phyloP scores from a whole-genome alignment of 2,113 vertebrate species.

The Muntiacus muntjak region DNA sequence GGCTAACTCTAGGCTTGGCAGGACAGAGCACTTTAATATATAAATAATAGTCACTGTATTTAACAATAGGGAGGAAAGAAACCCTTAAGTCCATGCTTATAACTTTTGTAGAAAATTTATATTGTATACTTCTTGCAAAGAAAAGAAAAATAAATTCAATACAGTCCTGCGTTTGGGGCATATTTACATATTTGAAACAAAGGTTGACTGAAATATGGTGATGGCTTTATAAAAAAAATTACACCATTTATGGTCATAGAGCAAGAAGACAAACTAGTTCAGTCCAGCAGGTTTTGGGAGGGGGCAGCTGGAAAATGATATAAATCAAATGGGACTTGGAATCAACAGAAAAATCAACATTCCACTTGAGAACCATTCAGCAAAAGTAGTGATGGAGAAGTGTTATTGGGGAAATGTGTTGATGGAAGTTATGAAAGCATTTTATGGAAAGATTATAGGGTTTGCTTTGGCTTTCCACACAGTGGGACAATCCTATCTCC shows the following conservation, averaged over 20 bases:
- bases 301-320: slow-evolving; percentile 47
- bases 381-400: slow-evolving; percentile 32
- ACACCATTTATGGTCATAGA: neutral
- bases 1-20: neutral
- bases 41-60: neutral
- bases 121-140: neutral
- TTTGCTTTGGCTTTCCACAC: neutral
- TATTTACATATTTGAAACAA: neutral
- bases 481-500: neutral
- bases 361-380: neutral
- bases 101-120: neutral
- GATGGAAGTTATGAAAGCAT: neutral
- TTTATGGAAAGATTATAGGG: neutral
- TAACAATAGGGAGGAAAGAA: neutral
- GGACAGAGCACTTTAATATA: neutral
- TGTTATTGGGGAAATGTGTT: neutral
- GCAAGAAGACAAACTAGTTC: neutral
- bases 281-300: neutral
- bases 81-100: neutral
- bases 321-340: slow-evolving; percentile 44
- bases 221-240: neutral
- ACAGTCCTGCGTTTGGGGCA: neutral
- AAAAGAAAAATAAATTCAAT: neutral
- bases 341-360: slow-evolving; percentile 41
- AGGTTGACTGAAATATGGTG: slow-evolving; percentile 19